A percentile compares a stretch with the other conserved stretches of the same genome.
Conservation (phyloP, 2,888 invertebrate genomes). For the Aphidoletes aphidimyza region DNA sequence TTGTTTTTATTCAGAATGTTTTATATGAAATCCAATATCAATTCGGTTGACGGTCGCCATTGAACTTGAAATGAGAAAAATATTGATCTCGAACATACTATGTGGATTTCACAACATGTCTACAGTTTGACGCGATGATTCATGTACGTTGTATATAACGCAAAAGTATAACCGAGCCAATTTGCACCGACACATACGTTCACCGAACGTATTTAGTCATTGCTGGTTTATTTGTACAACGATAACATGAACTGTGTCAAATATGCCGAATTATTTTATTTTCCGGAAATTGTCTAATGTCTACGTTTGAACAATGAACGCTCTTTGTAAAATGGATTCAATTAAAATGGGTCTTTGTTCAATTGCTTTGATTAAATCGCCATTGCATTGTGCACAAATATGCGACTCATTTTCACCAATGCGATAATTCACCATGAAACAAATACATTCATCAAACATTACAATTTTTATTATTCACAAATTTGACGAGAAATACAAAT, state of each 20-base stretch:
- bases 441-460: not conserved
- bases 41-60: not conserved
- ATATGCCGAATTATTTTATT: too few relatives aligned
- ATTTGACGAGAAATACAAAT: too few relatives aligned
- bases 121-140: not conserved
- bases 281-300: not conserved
- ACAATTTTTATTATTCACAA: not conserved
- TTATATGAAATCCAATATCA: not conserved
- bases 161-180: not conserved
- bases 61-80: not conserved
- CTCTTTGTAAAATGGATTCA: not conserved
- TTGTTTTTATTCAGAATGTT: too few relatives aligned
- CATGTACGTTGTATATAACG: not conserved
- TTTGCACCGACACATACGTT: not conserved
- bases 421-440: too few relatives aligned
- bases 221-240: too few relatives aligned
- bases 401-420: not conserved
- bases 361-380: not conserved
- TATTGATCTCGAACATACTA: not conserved
- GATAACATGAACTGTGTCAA: too few relatives aligned
- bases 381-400: not conserved
- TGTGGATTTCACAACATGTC: slow-evolving; percentile 3
- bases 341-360: not conserved
- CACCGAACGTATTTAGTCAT: too few relatives aligned
- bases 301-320: too few relatives aligned